phyloP scores from a whole-genome alignment of 2,797 vertebrate species.

The Gadopsis marmoratus region DNA sequence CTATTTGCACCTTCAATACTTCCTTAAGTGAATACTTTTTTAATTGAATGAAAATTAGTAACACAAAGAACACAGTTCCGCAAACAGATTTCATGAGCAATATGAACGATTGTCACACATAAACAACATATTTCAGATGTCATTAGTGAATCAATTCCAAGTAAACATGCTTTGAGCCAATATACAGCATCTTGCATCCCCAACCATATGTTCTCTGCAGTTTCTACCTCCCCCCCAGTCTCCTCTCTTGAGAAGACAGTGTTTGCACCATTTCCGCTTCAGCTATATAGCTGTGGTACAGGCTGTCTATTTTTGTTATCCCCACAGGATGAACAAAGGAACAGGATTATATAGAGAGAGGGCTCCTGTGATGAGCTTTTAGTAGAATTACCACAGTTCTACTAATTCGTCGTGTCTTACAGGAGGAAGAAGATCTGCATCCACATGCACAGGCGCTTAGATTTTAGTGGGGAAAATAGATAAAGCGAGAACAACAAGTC shows the following conservation, averaged over 20 bases:
- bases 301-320: constrained; percentile 72
- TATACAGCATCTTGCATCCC: constrained; percentile 31
- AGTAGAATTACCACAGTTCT: constrained; percentile 59
- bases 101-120: constrained; percentile 4
- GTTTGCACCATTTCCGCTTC: constrained; percentile 63
- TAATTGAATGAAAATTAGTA: constrained; percentile 16
- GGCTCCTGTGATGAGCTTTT: constrained; percentile 56
- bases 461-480: constrained; percentile 15
- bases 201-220: constrained; percentile 57
- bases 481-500: constrained; percentile 17
- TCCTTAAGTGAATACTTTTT: not conserved
- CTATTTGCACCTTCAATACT: constrained; percentile 4
- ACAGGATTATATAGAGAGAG: constrained; percentile 57
- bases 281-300: constrained; percentile 45
- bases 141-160: constrained; percentile 51
- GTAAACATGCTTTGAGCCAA: constrained; percentile 64
- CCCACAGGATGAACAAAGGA: constrained; percentile 69
- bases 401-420: constrained; percentile 40
- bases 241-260: constrained; percentile 56
- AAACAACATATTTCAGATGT: constrained; percentile 57
- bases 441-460: constrained; percentile 9
- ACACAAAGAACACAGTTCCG: constrained; percentile 1
- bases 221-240: constrained; percentile 54
- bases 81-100: constrained; percentile 36
- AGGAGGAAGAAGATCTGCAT: constrained; percentile 33